Conservation (phyloP, 1,140 invertebrate genomes). For the Kradibia gibbosae region DNA sequence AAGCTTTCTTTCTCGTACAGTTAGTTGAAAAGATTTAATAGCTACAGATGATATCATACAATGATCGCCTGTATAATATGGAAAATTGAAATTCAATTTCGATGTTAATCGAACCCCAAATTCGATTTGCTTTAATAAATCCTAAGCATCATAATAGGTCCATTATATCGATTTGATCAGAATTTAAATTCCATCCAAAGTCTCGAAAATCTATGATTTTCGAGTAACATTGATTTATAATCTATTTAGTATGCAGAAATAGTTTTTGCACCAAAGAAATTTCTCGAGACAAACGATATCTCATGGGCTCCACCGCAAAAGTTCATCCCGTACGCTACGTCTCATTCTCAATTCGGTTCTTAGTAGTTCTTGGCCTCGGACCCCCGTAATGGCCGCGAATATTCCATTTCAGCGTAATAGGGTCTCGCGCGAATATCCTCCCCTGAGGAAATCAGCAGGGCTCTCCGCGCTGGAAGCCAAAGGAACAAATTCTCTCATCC, state of each 20-base stretch:
- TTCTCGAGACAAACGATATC: conserved; percentile 16
- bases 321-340: too few relatives aligned
- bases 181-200: background rate
- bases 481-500: conserved; percentile 44
- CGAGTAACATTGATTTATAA: conserved; percentile 11
- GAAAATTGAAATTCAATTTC: background rate
- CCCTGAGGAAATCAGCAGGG: conserved; percentile 49
- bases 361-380: background rate
- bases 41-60: background rate
- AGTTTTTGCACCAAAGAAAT: conserved; percentile 29
- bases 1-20: too few relatives aligned
- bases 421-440: conserved; percentile 50
- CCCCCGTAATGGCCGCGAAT: conserved; percentile 44
- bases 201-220: background rate
- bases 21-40: conserved; percentile 5
- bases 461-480: conserved; percentile 34
- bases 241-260: background rate
- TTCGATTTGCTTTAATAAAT: background rate
- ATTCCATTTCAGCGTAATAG: conserved; percentile 47
- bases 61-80: background rate
- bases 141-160: background rate
- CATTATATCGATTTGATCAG: background rate
- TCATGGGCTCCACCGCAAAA: background rate
- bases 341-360: conserved; percentile 15
- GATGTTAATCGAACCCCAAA: background rate